Percentiles rank a stretch among this genome's conserved stretches.
These are phyloP conservation scores for Lonchura striata DNA, from an alignment of 2,113 vertebrate species.

Conservation along the genomic window DNA sequence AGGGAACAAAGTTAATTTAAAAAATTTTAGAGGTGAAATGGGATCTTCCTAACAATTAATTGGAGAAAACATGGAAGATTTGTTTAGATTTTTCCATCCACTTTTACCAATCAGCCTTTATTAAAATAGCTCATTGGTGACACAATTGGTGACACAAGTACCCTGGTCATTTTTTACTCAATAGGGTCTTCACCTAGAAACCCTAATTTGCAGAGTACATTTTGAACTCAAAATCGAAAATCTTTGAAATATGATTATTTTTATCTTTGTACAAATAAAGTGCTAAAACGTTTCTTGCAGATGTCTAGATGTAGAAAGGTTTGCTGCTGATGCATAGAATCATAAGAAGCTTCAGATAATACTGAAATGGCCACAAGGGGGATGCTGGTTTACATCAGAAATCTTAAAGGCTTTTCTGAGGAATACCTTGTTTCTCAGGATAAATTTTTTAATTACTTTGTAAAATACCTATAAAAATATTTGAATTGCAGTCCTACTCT, in stretches of 20 bases:
- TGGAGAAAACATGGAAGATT: neutral
- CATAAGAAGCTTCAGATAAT: neutral
- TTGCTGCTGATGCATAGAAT: neutral
- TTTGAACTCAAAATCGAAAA: neutral
- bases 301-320: neutral
- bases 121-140: neutral
- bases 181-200: neutral
- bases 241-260: neutral
- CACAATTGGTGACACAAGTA: neutral
- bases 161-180: neutral
- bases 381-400: neutral
- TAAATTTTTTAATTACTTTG: neutral
- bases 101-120: neutral
- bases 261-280: neutral
- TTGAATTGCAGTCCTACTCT: neutral
- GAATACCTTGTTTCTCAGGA: conserved; percentile 4
- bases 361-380: neutral
- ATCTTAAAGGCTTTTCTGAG: neutral
- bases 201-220: neutral
- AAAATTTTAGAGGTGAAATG: neutral
- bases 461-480: neutral
- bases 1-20: neutral
- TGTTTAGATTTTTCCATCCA: neutral
- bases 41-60: neutral
- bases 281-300: neutral